Percentiles rank a stretch among this genome's conserved stretches.
These are phyloP conservation scores for Schizopygopsis pylzovi DNA, from an alignment of 2,797 vertebrate genomes.

Conservation along the genomic window DNA sequence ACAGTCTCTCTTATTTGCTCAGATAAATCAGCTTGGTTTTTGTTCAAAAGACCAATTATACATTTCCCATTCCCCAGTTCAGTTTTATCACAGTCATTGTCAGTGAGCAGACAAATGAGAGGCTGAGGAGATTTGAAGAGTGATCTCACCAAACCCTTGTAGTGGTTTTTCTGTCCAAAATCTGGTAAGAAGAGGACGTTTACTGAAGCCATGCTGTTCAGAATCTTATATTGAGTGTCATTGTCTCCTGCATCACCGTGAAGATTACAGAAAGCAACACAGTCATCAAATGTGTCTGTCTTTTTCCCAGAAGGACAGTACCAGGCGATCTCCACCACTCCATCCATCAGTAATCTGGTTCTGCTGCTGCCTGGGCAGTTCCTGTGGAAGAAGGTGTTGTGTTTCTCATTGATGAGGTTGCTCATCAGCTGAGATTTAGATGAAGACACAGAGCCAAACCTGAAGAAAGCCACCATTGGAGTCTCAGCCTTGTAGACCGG, in stretches of 20 bases:
- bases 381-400: not conserved
- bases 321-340: slow-evolving; percentile 48
- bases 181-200: not conserved
- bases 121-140: slow-evolving; percentile 44
- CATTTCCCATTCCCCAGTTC: not conserved
- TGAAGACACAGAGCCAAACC: not conserved
- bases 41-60: accelerated
- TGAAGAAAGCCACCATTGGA: slow-evolving; percentile 9
- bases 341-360: slow-evolving; percentile 19
- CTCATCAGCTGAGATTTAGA: slow-evolving; percentile 2
- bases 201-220: not conserved
- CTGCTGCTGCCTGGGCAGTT: not conserved
- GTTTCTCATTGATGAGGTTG: not conserved
- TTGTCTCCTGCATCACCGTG: not conserved
- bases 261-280: slow-evolving; percentile 23
- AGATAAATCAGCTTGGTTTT: not conserved
- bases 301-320: slow-evolving; percentile 63
- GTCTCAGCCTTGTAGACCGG: not conserved
- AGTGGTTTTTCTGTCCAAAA: not conserved
- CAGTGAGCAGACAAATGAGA: not conserved
- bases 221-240: not conserved
- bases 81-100: not conserved
- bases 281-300: not conserved
- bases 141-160: not conserved
- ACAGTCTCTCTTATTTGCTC: not conserved